Conservation (phyloP, 2,113 vertebrate species). For the Phylloscopus whistleri region DNA sequence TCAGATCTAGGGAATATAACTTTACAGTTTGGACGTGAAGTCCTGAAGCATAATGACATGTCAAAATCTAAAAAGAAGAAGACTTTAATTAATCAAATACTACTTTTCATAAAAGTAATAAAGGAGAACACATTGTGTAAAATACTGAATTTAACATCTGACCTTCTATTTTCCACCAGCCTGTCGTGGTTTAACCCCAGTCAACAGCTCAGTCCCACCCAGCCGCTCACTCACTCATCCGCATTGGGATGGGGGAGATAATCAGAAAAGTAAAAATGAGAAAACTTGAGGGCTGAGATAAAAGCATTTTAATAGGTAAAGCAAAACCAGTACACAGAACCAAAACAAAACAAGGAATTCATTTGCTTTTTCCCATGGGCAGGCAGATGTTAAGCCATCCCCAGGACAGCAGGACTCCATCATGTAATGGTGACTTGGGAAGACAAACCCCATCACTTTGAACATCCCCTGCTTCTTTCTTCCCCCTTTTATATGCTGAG, state of each 20-base stretch:
- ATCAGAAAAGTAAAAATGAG: neutral
- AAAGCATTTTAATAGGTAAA: neutral
- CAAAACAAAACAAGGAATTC: neutral
- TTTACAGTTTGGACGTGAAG: neutral
- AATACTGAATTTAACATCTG: neutral
- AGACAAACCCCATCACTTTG: rapidly evolving
- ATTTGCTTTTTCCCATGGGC: neutral
- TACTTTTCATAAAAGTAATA: neutral
- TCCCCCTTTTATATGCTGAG: neutral
- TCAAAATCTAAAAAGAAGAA: slow-evolving; percentile 5
- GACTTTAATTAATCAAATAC: neutral
- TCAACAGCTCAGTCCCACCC: neutral
- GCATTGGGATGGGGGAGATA: neutral
- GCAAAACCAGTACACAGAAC: neutral
- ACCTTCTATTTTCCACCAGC: neutral
- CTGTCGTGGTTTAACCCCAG: neutral
- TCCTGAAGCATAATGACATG: neutral
- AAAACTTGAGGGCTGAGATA: neutral
- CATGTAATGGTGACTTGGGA: neutral
- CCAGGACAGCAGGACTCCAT: neutral
- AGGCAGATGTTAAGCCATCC: neutral
- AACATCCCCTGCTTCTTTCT: neutral
- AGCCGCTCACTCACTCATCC: neutral
- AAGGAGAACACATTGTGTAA: neutral
- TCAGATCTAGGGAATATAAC: neutral